Base-by-base conservation (phyloP, 2,888 invertebrate genomes). In the Diarsia rubi region DNA sequence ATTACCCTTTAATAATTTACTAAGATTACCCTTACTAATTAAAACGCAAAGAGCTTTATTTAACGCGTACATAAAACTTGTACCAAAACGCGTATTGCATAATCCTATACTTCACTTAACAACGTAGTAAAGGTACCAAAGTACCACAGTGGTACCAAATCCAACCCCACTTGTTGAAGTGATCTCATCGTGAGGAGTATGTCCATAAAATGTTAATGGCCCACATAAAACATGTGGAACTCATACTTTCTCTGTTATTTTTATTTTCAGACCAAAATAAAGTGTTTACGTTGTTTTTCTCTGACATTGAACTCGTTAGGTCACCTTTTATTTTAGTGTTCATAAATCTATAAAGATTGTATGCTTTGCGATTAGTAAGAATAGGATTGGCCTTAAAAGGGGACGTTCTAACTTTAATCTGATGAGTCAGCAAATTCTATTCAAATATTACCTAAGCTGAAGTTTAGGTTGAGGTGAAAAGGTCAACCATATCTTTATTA, bases 141-240 rank as follows among this genome's bases (percentile, higher is more conserved):
- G 57, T 57, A 57, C 57, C 9, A 27, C 24, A 57, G 27, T 16
- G 16, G 54, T 57, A 27, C 14, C 44, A 82, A 82, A 79, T 73
- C 80, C 78, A 66, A 78, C 75, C 72, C 78, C 72, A 81, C 81
- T 86, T 76, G 74, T 72, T 62, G 64, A 69, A 74, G 75, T 86
- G 85, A 88, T 87, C 81, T 85, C 81, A 88, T 85, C 73, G 64
- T 79, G 80, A 79, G 74, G 74, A 73, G 77, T 69, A 69, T n/a
- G 57, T 27, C 72, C 57, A 85, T 88, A 85, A 88, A 86, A 84
- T 59, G 75, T 82, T 88, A 81, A 88, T 83, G 60, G 79, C 64
- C 1, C 1, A 31, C 79, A 78, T 88, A 88, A 87, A 88, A 87
- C 78, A 81, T 82, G 79, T 77, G 78, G 73, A 79, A 69, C 80